Evolutionary conservation across 2,113 vertebrate species (phyloP).

Genomic region (Motacilla tschutschensis): DNA sequence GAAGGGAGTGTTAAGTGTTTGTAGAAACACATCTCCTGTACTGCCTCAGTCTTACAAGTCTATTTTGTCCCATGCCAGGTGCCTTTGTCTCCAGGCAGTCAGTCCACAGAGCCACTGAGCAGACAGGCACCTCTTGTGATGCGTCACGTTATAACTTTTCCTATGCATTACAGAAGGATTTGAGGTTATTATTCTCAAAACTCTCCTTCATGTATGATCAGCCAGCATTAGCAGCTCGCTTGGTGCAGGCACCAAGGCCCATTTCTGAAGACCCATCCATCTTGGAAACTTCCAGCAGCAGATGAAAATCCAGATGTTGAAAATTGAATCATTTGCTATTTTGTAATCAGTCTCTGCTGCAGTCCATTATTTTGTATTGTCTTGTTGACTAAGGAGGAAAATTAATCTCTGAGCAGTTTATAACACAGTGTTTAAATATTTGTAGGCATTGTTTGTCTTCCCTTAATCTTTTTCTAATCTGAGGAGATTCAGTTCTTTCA

Average conservation of each 20-base stretch:
- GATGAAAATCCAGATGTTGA: conserved; percentile 5
- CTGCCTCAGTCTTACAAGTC: neutral
- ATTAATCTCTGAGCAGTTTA: conserved; percentile 19
- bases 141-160: neutral
- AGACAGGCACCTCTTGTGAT: neutral
- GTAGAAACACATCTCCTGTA: neutral
- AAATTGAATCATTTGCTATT: neutral
- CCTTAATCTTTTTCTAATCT: conserved; percentile 11
- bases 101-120: neutral
- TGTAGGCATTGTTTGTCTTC: conserved; percentile 12
- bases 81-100: neutral
- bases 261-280: neutral
- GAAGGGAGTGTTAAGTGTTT: neutral
- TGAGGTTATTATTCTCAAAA: neutral
- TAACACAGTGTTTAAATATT: conserved; percentile 10
- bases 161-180: neutral
- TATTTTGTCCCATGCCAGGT: neutral
- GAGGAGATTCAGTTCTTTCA: neutral
- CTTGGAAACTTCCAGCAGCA: conserved; percentile 13
- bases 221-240: neutral
- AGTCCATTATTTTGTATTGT: neutral
- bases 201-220: neutral
- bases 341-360: conserved; percentile 9
- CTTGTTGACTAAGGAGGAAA: conserved; percentile 6
- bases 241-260: neutral